Conservation (phyloP, 1,140 invertebrate species). For the Riptortus pedestris region DNA sequence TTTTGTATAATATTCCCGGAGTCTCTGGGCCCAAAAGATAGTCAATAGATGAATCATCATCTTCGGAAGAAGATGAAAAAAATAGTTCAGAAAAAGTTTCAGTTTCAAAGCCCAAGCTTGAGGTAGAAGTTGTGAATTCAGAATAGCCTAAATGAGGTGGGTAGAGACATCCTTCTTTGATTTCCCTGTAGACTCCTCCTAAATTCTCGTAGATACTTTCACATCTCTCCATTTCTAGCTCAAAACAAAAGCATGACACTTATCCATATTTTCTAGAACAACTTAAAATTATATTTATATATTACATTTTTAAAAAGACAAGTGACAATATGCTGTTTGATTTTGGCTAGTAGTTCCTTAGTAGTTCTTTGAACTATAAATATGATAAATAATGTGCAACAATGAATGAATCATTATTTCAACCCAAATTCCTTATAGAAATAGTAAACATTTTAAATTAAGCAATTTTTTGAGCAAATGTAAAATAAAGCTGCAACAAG, state of each 20-base stretch:
- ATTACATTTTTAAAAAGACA: no score
- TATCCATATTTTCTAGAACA: constrained; percentile 1
- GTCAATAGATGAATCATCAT: constrained; percentile 21
- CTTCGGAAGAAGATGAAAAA: constrained; percentile 27
- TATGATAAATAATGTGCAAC: no score
- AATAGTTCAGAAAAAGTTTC: constrained; percentile 30
- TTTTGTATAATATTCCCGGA: constrained; percentile 29
- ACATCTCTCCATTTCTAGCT: constrained; percentile 10
- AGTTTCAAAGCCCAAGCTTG: constrained; percentile 21
- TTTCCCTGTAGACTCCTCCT: constrained; percentile 8
- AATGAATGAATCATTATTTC: no score
- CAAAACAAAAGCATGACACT: constrained; percentile 15
- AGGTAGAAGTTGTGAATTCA: constrained; percentile 14
- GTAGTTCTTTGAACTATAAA: no score
- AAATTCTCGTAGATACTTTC: constrained; percentile 22
- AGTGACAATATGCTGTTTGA: no score
- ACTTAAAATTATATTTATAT: neutral
- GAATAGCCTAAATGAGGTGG: constrained; percentile 23
- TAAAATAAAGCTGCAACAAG: no score
- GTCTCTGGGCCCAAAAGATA: constrained; percentile 19
- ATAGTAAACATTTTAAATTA: no score
- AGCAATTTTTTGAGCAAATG: no score
- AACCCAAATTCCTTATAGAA: no score
- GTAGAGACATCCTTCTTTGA: constrained; percentile 14
- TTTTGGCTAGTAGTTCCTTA: no score